phyloP scores from a whole-genome alignment of 2,888 invertebrate species.

The Torymus tubicola region DNA sequence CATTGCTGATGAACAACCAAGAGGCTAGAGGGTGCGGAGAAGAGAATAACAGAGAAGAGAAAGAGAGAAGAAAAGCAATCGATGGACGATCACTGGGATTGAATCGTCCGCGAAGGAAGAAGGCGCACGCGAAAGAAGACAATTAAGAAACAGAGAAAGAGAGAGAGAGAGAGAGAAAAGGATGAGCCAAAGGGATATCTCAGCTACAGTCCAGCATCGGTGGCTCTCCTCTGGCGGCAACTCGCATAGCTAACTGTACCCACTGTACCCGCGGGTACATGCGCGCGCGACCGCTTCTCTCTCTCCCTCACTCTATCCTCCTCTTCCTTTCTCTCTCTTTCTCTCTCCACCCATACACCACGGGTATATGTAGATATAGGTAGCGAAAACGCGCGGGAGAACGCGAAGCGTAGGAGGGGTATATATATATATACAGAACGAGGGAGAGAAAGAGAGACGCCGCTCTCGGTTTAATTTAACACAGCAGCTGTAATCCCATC shows the following conservation, averaged over 20 bases:
- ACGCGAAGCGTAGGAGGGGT: too few species aligned
- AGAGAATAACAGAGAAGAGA: background rate
- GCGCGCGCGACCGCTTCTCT: slow-evolving; percentile 23
- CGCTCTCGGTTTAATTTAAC: slow-evolving; percentile 76
- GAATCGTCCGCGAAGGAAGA: slow-evolving; percentile 51
- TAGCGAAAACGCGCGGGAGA: too few species aligned
- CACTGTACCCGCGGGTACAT: slow-evolving; percentile 2
- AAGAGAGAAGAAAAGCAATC: slow-evolving; percentile 41
- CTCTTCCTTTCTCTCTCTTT: slow-evolving; percentile 8
- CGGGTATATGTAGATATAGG: slow-evolving; percentile 35
- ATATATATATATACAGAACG: background rate
- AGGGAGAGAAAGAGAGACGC: slow-evolving; percentile 39
- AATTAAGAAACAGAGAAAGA: slow-evolving; percentile 48
- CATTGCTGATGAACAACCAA: too few species aligned
- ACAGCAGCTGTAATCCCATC: slow-evolving; percentile 77
- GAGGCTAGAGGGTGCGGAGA: background rate
- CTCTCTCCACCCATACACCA: slow-evolving; percentile 7
- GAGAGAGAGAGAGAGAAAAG: background rate
- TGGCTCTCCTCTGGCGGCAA: slow-evolving; percentile 26
- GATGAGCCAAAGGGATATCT: background rate
- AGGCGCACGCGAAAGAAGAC: slow-evolving; percentile 54
- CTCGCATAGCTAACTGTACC: slow-evolving; percentile 47
- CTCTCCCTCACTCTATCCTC: slow-evolving; percentile 32
- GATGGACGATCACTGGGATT: slow-evolving; percentile 49
- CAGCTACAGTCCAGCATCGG: slow-evolving; percentile 1